Conservation (phyloP, 1,140 invertebrate species). For the Adoxophyes honmai region DNA sequence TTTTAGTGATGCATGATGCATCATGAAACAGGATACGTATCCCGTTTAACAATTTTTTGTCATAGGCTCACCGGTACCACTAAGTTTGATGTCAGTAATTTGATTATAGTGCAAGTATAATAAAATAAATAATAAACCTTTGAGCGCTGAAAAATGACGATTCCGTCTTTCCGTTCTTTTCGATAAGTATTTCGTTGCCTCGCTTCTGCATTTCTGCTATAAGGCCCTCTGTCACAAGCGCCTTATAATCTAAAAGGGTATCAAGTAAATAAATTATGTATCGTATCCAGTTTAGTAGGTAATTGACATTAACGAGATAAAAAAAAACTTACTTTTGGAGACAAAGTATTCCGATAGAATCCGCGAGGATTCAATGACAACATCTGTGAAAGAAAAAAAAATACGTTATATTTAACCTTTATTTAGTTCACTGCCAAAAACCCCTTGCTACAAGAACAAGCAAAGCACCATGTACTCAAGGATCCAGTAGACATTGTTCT, state of each 20-base stretch:
- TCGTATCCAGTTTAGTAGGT: background rate
- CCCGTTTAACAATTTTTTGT: too few species aligned
- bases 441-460: too few species aligned
- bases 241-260: conserved; percentile 40
- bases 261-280: background rate
- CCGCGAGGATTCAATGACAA: conserved; percentile 55
- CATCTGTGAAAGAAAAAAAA: conserved; percentile 44
- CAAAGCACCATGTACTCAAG: too few species aligned
- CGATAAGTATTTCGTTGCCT: conserved; percentile 52
- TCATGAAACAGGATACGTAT: too few species aligned
- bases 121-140: too few species aligned
- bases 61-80: too few species aligned
- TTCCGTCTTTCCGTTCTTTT: conserved; percentile 43
- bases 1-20: too few species aligned
- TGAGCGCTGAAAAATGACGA: conserved; percentile 58
- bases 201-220: conserved; percentile 63
- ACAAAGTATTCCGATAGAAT: conserved; percentile 55
- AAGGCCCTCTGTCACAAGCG: conserved; percentile 39
- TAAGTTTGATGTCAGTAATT: too few species aligned
- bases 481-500: too few species aligned
- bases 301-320: background rate
- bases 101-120: too few species aligned
- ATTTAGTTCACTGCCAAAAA: too few species aligned
- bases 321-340: conserved; percentile 44
- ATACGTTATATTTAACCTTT: too few species aligned